Evolutionary conservation across 64 coral and sea anemone species (phyloP).

Genomic region (Pachyseris speciosa): DNA sequence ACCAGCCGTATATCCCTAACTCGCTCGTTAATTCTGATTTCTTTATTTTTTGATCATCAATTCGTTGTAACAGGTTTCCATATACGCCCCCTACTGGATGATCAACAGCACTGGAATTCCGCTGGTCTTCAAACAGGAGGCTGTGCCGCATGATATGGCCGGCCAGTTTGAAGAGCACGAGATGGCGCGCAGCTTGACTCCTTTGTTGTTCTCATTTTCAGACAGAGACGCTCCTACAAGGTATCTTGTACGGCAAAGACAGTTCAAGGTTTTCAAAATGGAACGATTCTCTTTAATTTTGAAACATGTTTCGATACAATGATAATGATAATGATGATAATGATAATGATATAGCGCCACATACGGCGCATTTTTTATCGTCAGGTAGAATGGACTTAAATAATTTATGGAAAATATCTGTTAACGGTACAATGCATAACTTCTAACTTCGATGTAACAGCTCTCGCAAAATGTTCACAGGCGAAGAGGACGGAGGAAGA

Average conservation of each 20-base stretch:
- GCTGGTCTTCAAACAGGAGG: conserved; percentile 91
- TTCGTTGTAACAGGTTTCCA: conserved; percentile 63
- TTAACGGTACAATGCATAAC: no score
- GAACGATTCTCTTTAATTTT: no score
- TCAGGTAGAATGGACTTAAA: no score
- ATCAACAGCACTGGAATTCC: conserved; percentile 98
- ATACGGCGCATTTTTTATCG: no score
- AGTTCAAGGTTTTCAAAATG: no score
- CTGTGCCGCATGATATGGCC: conserved; percentile 76
- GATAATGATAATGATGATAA: no score
- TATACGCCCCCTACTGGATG: conserved; percentile 95
- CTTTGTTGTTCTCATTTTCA: conserved; percentile 86
- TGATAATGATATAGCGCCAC: no score
- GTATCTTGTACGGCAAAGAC: neutral
- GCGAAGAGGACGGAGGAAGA: no score
- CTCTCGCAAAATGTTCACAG: no score
- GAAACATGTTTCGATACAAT: no score
- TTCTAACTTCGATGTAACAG: no score
- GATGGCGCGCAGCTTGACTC: conserved; percentile 94
- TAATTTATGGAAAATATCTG: no score
- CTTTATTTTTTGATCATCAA: neutral
- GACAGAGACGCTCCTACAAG: conserved; percentile 89
- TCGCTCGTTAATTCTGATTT: neutral
- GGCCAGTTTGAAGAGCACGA: conserved; percentile 99
- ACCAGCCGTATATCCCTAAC: neutral